A percentile compares a stretch with the other conserved stretches of the same genome.
Conservation (phyloP, 2,888 invertebrate genomes). For the Erebia palarica region DNA sequence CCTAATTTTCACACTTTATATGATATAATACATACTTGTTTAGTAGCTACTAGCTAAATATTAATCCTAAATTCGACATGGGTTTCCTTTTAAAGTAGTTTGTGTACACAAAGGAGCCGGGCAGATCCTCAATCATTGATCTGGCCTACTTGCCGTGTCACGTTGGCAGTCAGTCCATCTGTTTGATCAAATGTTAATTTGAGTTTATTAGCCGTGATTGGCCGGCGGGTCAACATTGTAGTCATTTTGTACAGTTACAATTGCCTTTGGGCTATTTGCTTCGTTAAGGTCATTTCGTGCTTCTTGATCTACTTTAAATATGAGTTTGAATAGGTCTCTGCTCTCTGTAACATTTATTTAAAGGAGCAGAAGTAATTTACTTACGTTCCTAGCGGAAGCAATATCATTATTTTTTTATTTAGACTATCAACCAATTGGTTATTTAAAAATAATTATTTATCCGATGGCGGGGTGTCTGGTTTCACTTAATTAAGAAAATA, state of each 20-base stretch:
- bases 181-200: constrained; percentile 69
- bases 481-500: background rate
- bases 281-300: constrained; percentile 26
- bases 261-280: constrained; percentile 60
- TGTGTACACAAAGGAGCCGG: constrained; percentile 15
- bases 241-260: constrained; percentile 42
- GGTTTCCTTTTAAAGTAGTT: constrained; percentile 2
- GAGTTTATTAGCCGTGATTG: constrained; percentile 76
- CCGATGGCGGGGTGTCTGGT: background rate
- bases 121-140: constrained; percentile 38
- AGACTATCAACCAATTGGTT: too few species aligned
- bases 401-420: too few species aligned
- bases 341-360: background rate
- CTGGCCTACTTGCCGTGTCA: constrained; percentile 43
- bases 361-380: too few species aligned
- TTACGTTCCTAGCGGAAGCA: background rate
- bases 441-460: too few species aligned
- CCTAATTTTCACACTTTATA: too few species aligned
- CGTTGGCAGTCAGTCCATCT: constrained; percentile 49
- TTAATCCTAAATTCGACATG: background rate
- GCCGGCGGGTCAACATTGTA: constrained; percentile 63
- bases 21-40: background rate
- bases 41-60: background rate
- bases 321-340: background rate
- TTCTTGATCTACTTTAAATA: constrained; percentile 14